These are phyloP conservation scores for Ditylenchus dipsaci DNA, from an alignment of 1,140 invertebrate species.

Conservation along the genomic window DNA sequence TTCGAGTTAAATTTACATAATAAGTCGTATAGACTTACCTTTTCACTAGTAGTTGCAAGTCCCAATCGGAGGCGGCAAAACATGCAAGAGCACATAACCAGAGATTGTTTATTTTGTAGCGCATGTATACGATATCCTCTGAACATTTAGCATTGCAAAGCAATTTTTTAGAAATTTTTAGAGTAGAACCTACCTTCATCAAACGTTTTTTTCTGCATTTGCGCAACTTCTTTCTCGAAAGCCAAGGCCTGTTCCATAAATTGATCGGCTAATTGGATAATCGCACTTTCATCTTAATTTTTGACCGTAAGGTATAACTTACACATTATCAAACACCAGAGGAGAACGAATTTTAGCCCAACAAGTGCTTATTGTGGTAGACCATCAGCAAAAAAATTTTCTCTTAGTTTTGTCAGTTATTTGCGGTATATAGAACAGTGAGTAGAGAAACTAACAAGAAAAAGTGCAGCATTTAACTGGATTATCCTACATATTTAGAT, in stretches of 20 bases:
- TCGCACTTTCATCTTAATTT: neutral
- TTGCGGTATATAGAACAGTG: no score
- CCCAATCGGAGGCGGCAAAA: slow-evolving; percentile 22
- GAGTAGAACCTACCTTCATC: slow-evolving; percentile 22
- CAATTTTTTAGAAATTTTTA: no score
- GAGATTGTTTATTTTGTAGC: slow-evolving; percentile 22
- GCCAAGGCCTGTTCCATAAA: slow-evolving; percentile 28
- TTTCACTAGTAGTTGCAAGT: slow-evolving; percentile 26
- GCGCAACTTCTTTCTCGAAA: slow-evolving; percentile 14
- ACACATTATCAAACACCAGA: neutral
- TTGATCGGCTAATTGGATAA: slow-evolving; percentile 24
- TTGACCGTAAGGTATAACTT: neutral
- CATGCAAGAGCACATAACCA: slow-evolving; percentile 32
- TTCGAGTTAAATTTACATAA: neutral
- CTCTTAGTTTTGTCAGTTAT: no score
- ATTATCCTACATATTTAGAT: no score
- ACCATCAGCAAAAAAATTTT: no score
- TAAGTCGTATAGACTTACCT: neutral
- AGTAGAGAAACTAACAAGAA: no score
- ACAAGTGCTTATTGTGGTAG: no score
- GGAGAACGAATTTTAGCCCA: neutral
- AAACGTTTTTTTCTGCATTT: slow-evolving; percentile 19
- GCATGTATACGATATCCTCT: slow-evolving; percentile 20
- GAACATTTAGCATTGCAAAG: neutral
- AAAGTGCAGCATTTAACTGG: no score